phyloP scores from a whole-genome alignment of 2,797 vertebrate species.

The Xenentodon cancila region DNA sequence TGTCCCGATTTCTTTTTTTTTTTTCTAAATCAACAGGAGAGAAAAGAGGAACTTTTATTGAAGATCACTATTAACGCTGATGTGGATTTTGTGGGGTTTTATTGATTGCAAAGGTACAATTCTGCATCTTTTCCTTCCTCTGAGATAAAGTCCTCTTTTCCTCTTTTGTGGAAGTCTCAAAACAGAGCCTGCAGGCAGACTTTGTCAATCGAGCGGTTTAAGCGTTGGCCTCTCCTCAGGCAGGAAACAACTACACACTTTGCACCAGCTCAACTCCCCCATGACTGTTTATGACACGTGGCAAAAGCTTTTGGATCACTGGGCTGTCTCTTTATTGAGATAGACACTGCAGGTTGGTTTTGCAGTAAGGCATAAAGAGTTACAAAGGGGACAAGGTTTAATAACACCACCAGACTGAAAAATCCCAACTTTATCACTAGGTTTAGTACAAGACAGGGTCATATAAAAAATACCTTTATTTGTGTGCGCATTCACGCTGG shows the following conservation, averaged over 20 bases:
- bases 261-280: slow-evolving; percentile 25
- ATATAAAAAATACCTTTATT: too few species aligned
- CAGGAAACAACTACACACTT: slow-evolving; percentile 67
- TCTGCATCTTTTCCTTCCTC: slow-evolving; percentile 46
- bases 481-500: too few species aligned
- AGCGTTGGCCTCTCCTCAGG: slow-evolving; percentile 67
- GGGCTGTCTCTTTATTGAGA: slow-evolving; percentile 34
- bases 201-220: slow-evolving; percentile 63
- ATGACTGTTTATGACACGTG: slow-evolving; percentile 38
- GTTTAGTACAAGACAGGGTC: background rate
- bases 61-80: slow-evolving; percentile 51
- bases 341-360: slow-evolving; percentile 26
- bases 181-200: slow-evolving; percentile 66
- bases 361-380: slow-evolving; percentile 6
- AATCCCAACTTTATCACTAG: background rate
- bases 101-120: slow-evolving; percentile 44
- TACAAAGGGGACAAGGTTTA: background rate
- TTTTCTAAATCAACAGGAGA: background rate
- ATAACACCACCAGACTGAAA: background rate
- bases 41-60: slow-evolving; percentile 36
- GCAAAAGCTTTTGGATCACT: slow-evolving; percentile 46
- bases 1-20: slow-evolving; percentile 8
- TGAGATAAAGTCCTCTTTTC: slow-evolving; percentile 47
- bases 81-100: slow-evolving; percentile 49
- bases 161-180: slow-evolving; percentile 45